Evolutionary conservation across 2,888 invertebrate species (phyloP).

Genomic region (Agrochola lota): DNA sequence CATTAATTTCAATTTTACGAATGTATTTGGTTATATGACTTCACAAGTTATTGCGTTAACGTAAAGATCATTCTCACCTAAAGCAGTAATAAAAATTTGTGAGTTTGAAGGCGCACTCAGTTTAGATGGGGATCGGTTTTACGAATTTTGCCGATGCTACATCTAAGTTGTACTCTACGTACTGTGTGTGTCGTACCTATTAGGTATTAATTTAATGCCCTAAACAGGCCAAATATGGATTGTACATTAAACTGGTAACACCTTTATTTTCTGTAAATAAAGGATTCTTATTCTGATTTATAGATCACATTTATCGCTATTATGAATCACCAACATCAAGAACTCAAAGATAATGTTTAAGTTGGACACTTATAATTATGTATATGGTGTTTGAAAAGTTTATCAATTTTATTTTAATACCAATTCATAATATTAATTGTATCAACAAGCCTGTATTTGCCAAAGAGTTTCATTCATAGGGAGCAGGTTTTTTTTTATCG

Average conservation of each 20-base stretch:
- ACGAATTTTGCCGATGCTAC: no score
- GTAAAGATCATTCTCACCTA: no score
- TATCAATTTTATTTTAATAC: background rate
- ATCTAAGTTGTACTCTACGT: no score
- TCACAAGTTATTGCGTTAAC: no score
- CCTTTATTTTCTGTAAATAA: background rate
- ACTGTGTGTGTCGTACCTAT: background rate
- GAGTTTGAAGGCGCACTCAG: no score
- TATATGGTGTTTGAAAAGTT: slow-evolving; percentile 36
- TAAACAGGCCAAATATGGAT: background rate
- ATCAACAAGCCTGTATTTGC: background rate
- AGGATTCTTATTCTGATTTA: slow-evolving; percentile 1
- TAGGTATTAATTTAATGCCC: background rate
- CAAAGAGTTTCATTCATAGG: background rate
- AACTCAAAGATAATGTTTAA: slow-evolving; percentile 24
- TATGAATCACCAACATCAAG: slow-evolving; percentile 25
- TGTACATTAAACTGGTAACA: background rate
- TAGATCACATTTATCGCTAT: slow-evolving; percentile 34
- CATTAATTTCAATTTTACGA: no score
- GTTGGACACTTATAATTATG: slow-evolving; percentile 13
- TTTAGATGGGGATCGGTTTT: no score
- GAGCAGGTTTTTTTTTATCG: no score
- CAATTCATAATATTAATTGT: background rate
- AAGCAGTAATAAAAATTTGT: no score
- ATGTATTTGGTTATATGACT: no score